Evolutionary conservation across 2,888 invertebrate genomes (phyloP).

Genomic region (Spodoptera picta): DNA sequence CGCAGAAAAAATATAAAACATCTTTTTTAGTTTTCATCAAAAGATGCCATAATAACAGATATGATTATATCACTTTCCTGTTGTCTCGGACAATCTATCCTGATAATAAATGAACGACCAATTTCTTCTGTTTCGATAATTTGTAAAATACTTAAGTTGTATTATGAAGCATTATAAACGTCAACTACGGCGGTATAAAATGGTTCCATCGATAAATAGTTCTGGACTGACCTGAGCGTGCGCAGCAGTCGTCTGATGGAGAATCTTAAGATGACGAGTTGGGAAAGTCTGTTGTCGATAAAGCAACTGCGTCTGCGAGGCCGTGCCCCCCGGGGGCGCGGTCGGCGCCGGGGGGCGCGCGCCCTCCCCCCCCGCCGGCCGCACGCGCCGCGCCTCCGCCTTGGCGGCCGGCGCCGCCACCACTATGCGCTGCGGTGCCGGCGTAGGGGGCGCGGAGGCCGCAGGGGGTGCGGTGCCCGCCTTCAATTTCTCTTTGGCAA

Average conservation of each 20-base stretch:
- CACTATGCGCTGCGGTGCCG: conserved; percentile 71
- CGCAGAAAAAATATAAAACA: no score
- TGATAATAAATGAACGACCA: no score
- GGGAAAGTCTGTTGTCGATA: conserved; percentile 89
- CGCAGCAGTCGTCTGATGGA: conserved; percentile 75
- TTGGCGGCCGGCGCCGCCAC: conserved; percentile 74
- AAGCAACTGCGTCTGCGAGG: conserved; percentile 87
- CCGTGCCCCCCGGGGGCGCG: conserved; percentile 75
- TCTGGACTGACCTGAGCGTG: conserved; percentile 61
- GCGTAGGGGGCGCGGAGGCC: conserved; percentile 62
- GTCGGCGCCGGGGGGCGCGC: conserved; percentile 53
- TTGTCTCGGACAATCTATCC: no score
- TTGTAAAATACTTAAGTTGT: no score
- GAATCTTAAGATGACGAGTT: conserved; percentile 84
- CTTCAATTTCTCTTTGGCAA: conserved; percentile 94
- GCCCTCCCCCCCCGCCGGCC: conserved; percentile 52
- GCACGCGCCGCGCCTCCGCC: conserved; percentile 55
- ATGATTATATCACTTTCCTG: no score
- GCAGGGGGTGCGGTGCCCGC: conserved; percentile 61
- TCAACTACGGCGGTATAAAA: no score
- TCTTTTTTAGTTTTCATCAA: no score
- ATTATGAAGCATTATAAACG: no score
- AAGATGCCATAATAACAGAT: no score
- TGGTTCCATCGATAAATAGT: no score
- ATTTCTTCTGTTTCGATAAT: no score